phyloP scores from a whole-genome alignment of 92 coral and sea anemone species.

The Desmophyllum pertusum region DNA sequence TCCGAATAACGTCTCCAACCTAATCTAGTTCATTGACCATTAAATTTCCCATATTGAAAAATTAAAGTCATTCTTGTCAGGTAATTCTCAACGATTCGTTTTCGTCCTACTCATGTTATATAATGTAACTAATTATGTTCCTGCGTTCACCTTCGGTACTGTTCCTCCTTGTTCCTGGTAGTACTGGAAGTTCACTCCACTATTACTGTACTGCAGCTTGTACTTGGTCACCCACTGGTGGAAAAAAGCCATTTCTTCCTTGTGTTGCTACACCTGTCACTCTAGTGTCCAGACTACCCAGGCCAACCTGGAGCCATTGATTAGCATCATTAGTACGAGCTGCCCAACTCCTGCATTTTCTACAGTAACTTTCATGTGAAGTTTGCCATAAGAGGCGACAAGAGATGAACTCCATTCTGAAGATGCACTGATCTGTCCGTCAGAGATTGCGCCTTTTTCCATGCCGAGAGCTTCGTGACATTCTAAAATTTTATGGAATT shows the following conservation, averaged over 20 bases:
- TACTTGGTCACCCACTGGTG: neutral
- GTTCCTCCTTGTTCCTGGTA: neutral
- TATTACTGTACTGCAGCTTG: neutral
- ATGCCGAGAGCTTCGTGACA: neutral
- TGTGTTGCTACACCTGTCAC: neutral
- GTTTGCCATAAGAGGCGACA: neutral
- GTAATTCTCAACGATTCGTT: no score
- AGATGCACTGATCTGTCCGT: neutral
- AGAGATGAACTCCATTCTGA: neutral
- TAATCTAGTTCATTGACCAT: no score
- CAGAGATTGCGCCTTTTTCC: neutral
- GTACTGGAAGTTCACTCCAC: neutral
- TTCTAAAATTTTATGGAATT: neutral
- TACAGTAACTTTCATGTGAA: neutral
- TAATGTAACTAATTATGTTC: no score
- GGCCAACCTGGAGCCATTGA: slow-evolving; percentile 11
- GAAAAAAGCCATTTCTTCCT: neutral
- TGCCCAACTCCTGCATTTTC: neutral
- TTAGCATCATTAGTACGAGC: neutral
- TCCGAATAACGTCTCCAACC: no score
- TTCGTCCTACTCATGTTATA: no score
- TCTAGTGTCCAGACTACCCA: neutral
- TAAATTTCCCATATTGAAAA: no score
- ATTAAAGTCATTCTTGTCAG: no score
- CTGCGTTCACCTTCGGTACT: neutral